phyloP scores from a whole-genome alignment of 2,113 vertebrate genomes.

The Trochalopteron elliotii region DNA sequence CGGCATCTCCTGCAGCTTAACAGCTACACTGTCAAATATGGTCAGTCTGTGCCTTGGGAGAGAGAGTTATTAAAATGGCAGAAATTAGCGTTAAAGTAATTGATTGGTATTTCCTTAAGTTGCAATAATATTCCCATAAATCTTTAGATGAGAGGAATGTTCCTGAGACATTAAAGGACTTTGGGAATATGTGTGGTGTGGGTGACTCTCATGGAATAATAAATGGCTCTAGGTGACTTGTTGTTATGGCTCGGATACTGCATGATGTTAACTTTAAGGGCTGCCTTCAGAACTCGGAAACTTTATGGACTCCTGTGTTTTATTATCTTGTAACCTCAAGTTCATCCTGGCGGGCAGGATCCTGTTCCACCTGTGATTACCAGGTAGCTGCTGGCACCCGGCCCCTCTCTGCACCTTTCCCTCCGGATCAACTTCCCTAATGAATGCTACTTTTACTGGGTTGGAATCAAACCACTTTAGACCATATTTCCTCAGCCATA shows the following conservation, averaged over 20 bases:
- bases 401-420: neutral
- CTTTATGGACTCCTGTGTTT: conserved; percentile 56
- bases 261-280: conserved; percentile 55
- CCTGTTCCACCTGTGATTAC: neutral
- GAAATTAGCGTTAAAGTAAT: conserved; percentile 49
- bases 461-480: conserved; percentile 28
- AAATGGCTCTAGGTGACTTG: conserved; percentile 34
- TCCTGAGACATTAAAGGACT: neutral
- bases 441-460: neutral
- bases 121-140: conserved; percentile 34
- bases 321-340: conserved; percentile 14
- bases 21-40: neutral
- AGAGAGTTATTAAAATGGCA: conserved; percentile 43
- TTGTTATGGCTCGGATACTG: conserved; percentile 45
- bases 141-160: neutral
- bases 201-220: conserved; percentile 27
- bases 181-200: neutral
- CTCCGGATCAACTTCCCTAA: neutral
- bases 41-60: neutral
- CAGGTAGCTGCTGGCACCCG: neutral
- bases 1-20: conserved; percentile 13
- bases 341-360: neutral
- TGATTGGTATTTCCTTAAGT: conserved; percentile 53
- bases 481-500: conserved; percentile 41
- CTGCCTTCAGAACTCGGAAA: neutral